phyloP scores from a whole-genome alignment of 2,113 vertebrate species.

The Ciconia maguari region DNA sequence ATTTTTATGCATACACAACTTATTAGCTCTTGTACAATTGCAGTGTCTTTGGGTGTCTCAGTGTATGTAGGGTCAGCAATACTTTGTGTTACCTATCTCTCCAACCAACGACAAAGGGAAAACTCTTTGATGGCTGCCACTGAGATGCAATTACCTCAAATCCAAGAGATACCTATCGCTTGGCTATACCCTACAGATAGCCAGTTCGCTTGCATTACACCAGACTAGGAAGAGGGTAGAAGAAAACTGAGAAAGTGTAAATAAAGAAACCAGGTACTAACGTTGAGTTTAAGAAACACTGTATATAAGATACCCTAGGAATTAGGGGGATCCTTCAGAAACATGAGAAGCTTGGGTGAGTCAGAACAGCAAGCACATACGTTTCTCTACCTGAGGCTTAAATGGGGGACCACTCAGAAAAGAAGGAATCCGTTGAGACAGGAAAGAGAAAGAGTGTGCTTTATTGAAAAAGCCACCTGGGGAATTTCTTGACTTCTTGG shows the following conservation, averaged over 20 bases:
- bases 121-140: neutral
- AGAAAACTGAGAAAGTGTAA: neutral
- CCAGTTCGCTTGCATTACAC: neutral
- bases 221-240: neutral
- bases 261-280: neutral
- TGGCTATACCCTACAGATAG: neutral
- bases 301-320: neutral
- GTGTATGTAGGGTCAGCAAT: neutral
- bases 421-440: neutral
- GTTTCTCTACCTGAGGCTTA: neutral
- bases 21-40: neutral
- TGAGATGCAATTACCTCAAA: neutral
- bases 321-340: neutral
- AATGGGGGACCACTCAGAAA: neutral
- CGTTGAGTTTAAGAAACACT: neutral
- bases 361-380: neutral
- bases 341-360: neutral
- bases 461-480: neutral
- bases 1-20: neutral
- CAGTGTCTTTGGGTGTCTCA: neutral
- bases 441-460: neutral
- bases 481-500: neutral
- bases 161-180: neutral
- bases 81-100: neutral
- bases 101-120: neutral